phyloP scores from a whole-genome alignment of 2,888 invertebrate genomes.

The Oscheius sp. region DNA sequence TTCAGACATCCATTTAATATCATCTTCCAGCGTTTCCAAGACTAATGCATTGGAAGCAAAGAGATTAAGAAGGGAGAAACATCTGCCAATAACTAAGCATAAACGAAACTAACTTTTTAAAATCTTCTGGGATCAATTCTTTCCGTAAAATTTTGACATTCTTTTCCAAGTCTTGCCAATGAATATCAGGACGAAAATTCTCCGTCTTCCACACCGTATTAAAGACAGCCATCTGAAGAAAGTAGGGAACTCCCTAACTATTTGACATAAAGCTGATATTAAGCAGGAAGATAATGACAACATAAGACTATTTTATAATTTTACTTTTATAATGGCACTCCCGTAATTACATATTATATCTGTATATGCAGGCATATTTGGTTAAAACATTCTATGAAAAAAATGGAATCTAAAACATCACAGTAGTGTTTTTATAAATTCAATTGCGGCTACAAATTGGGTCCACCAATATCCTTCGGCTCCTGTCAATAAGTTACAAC shows the following conservation, averaged over 20 bases:
- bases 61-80: not conserved
- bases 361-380: constrained; percentile 12
- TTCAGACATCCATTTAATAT: not conserved
- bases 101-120: not conserved
- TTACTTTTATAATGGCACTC: not conserved
- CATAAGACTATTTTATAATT: not conserved
- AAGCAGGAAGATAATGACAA: not conserved
- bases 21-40: not conserved
- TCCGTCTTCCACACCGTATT: constrained; percentile 1
- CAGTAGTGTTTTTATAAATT: constrained; percentile 83
- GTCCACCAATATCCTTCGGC: constrained; percentile 95
- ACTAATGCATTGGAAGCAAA: not conserved
- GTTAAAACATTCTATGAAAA: not conserved
- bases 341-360: constrained; percentile 6
- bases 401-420: constrained; percentile 19
- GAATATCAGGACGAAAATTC: constrained; percentile 1
- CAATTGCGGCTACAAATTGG: constrained; percentile 93
- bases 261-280: not conserved
- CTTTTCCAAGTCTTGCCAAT: not conserved
- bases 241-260: not conserved
- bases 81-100: not conserved
- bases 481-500: constrained; percentile 81
- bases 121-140: not conserved
- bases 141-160: not conserved
- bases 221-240: not conserved